Evolutionary conservation across 2,113 vertebrate genomes (phyloP).

Genomic region (Axis porcinus): DNA sequence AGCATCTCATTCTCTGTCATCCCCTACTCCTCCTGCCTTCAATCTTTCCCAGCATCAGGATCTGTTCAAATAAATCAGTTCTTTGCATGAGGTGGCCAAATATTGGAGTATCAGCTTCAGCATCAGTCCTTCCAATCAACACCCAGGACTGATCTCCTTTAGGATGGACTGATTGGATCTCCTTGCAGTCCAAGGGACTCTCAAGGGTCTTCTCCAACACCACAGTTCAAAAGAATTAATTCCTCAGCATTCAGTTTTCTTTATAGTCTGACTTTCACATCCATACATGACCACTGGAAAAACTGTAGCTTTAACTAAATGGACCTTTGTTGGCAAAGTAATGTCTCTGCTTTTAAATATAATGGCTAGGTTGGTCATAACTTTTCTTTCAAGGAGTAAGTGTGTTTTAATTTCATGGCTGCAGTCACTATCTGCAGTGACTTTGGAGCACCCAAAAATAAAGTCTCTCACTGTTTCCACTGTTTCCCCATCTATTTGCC

Average conservation of each 20-base stretch:
- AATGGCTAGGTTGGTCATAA: not conserved
- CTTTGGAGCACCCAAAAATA: not conserved
- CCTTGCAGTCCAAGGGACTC: not conserved
- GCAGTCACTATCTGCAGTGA: not conserved
- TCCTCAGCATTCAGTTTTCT: not conserved
- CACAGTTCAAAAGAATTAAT: not conserved
- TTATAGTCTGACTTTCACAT: not conserved
- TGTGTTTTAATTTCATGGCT: not conserved
- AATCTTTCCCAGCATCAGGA: not conserved
- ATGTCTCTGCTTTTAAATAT: not conserved
- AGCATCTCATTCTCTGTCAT: not conserved
- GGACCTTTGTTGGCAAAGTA: not conserved
- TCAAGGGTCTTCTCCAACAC: not conserved
- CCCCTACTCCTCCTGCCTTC: not conserved
- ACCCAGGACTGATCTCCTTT: not conserved
- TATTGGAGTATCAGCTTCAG: not conserved
- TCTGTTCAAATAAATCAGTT: not conserved
- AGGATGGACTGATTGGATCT: not conserved
- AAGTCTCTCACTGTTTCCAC: not conserved
- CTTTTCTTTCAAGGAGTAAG: not conserved
- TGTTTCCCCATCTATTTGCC: not conserved
- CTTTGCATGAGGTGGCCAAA: not conserved
- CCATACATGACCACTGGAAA: not conserved
- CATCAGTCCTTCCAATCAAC: not conserved
- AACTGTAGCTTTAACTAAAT: not conserved